Evolutionary conservation across 2,113 vertebrate species (phyloP).

Genomic region (Rhodinocichla rosea): DNA sequence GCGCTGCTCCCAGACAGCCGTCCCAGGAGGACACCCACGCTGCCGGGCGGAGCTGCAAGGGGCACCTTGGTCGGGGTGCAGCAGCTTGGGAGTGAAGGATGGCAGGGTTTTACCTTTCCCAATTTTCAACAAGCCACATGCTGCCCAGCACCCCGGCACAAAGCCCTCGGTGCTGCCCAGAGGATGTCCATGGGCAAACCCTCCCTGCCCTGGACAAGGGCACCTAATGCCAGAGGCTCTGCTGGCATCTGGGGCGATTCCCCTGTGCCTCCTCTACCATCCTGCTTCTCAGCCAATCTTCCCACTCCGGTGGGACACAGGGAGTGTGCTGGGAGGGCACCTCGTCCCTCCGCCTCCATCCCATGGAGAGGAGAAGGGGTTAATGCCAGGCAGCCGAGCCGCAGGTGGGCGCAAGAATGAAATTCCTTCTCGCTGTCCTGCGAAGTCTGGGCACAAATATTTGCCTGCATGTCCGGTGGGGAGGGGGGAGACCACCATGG

Average conservation of each 20-base stretch:
- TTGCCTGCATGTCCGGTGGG: constrained; percentile 72
- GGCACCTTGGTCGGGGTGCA: accelerated
- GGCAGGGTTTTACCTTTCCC: background rate
- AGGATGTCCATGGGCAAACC: background rate
- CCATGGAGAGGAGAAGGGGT: background rate
- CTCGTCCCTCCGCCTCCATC: background rate
- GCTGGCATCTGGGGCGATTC: accelerated
- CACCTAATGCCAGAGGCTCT: background rate
- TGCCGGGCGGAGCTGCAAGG: background rate
- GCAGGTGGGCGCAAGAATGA: constrained; percentile 65
- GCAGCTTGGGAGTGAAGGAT: background rate
- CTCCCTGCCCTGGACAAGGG: background rate
- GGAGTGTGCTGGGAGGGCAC: background rate
- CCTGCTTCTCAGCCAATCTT: background rate
- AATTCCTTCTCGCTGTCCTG: constrained; percentile 70
- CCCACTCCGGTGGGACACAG: accelerated
- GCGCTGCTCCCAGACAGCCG: background rate
- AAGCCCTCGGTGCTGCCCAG: background rate
- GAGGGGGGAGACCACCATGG: constrained; percentile 52
- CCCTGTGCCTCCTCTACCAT: background rate
- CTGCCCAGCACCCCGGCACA: background rate
- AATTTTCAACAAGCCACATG: accelerated
- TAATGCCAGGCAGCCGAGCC: constrained; percentile 40
- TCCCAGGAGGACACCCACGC: background rate
- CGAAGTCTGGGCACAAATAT: constrained; percentile 73